phyloP scores from a whole-genome alignment of 2,888 invertebrate genomes.

The Autographa pulchrina region DNA sequence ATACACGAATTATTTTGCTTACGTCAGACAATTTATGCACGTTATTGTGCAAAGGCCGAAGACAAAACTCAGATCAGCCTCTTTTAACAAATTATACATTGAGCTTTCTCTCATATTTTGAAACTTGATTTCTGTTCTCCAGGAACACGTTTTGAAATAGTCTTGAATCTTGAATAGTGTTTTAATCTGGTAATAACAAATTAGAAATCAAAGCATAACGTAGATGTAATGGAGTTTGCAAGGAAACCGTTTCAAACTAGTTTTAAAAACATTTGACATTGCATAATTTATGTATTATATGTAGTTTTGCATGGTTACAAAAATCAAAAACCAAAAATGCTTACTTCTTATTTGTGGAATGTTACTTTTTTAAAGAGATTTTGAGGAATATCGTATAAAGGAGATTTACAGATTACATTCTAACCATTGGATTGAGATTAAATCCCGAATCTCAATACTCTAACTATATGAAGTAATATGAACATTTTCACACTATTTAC shows the following conservation, averaged over 20 bases:
- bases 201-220: constrained; percentile 43
- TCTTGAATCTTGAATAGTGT: constrained; percentile 10
- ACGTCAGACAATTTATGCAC: constrained; percentile 20
- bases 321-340: neutral
- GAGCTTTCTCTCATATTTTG: neutral
- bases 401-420: too few species aligned
- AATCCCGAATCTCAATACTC: too few species aligned
- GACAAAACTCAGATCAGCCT: neutral
- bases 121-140: neutral
- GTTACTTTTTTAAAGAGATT: neutral
- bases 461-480: too few species aligned
- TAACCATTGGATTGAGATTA: too few species aligned
- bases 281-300: constrained; percentile 23
- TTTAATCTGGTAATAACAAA: constrained; percentile 38
- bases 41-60: neutral
- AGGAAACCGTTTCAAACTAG: constrained; percentile 33
- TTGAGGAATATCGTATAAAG: too few species aligned
- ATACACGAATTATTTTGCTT: constrained; percentile 42
- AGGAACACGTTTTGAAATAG: constrained; percentile 11
- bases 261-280: constrained; percentile 41
- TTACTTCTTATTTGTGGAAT: neutral
- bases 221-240: constrained; percentile 26
- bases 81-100: neutral
- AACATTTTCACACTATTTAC: neutral
- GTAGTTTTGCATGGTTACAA: neutral